Percentiles rank a stretch among this genome's conserved stretches.
These are phyloP conservation scores for Semotilus atromaculatus DNA, from an alignment of 2,797 vertebrate species.

Conservation along the genomic window DNA sequence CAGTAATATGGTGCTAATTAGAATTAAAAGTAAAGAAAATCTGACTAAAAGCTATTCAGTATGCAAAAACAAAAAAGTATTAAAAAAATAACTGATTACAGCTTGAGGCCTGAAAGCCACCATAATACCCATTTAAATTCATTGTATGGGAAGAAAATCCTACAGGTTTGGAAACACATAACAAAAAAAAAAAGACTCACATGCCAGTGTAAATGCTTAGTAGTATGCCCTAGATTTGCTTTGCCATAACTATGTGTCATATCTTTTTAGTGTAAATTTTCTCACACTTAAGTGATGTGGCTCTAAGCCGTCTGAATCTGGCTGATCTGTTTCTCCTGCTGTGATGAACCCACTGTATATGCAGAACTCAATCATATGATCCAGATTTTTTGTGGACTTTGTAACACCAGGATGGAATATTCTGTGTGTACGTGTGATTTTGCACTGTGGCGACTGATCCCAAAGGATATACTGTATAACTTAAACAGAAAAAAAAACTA, in stretches of 20 bases:
- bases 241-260: background rate
- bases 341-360: slow-evolving; percentile 30
- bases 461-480: slow-evolving; percentile 46
- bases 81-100: background rate
- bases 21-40: background rate
- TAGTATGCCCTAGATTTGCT: background rate
- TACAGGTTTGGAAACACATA: background rate
- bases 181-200: background rate
- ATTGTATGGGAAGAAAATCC: background rate
- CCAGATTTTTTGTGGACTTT: slow-evolving; percentile 65
- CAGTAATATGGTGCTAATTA: background rate
- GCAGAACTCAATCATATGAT: slow-evolving; percentile 49
- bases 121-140: background rate
- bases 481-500: slow-evolving; percentile 15
- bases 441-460: slow-evolving; percentile 6
- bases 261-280: slow-evolving; percentile 14
- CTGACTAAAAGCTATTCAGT: background rate
- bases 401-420: slow-evolving; percentile 70
- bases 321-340: slow-evolving; percentile 24
- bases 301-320: background rate
- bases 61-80: background rate
- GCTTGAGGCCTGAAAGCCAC: background rate
- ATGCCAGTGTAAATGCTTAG: background rate
- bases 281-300: slow-evolving; percentile 27
- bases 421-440: slow-evolving; percentile 66